phyloP scores from a whole-genome alignment of 2,888 invertebrate species.

The Zygothrica quintamaculata region DNA sequence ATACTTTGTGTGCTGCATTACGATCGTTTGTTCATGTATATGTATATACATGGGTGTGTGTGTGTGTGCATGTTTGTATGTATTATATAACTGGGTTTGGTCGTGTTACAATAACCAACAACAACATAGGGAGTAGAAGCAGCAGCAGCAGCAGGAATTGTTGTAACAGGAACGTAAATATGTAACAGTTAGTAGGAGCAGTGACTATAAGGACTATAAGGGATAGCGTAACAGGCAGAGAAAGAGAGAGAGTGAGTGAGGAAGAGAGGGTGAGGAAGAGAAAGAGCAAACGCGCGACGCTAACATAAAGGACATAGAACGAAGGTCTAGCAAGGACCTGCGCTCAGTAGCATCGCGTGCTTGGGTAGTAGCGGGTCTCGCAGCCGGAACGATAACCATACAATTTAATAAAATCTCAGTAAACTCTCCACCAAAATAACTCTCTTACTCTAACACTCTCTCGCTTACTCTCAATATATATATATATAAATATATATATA shows the following conservation, averaged over 20 bases:
- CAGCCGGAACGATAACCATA: slow-evolving; percentile 43
- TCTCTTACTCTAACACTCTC: too few species aligned
- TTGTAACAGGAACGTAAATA: slow-evolving; percentile 16
- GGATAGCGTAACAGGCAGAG: too few species aligned
- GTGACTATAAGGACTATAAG: too few species aligned
- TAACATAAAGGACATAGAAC: slow-evolving; percentile 42
- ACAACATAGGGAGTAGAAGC: slow-evolving; percentile 1
- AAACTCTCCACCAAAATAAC: slow-evolving; percentile 39
- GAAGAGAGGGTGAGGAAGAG: too few species aligned
- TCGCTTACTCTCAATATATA: too few species aligned
- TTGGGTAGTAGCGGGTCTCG: slow-evolving; percentile 71
- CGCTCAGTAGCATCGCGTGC: slow-evolving; percentile 78
- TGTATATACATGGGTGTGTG: slow-evolving; percentile 2
- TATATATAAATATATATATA: too few species aligned
- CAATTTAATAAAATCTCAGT: slow-evolving; percentile 16
- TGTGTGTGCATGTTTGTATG: slow-evolving; percentile 30
- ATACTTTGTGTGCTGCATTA: slow-evolving; percentile 7
- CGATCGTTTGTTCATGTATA: neutral
- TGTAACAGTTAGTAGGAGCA: slow-evolving; percentile 21
- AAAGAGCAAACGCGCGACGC: slow-evolving; percentile 32
- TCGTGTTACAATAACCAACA: slow-evolving; percentile 65
- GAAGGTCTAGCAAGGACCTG: slow-evolving; percentile 59
- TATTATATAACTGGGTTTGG: slow-evolving; percentile 78
- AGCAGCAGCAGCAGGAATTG: slow-evolving; percentile 6
- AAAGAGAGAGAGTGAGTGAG: too few species aligned